These are phyloP conservation scores for Apeltes quadracus DNA, from an alignment of 2,113 vertebrate species.

Conservation along the genomic window DNA sequence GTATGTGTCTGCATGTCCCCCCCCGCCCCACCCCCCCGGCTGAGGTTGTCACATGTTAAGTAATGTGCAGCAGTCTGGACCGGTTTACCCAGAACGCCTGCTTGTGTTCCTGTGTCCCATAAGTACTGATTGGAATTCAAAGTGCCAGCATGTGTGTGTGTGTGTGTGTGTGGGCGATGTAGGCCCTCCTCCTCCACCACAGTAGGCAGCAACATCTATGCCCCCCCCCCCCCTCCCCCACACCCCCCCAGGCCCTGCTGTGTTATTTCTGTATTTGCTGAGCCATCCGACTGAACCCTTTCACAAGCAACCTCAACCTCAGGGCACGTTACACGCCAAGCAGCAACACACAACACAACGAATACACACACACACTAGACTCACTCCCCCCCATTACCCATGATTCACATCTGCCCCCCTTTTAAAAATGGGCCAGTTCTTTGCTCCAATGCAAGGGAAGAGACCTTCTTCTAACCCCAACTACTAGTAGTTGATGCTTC, in stretches of 20 bases:
- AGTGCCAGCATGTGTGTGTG: constrained; percentile 24
- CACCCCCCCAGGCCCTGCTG: too few species aligned
- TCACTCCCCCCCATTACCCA: constrained; percentile 52
- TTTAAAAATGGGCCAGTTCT: constrained; percentile 49
- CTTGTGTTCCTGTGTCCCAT: constrained; percentile 56
- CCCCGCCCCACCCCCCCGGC: neutral
- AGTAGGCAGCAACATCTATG: constrained; percentile 49
- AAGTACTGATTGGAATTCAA: constrained; percentile 56
- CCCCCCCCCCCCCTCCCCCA: neutral
- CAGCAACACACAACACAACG: constrained; percentile 47
- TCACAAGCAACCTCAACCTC: constrained; percentile 56
- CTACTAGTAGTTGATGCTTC: too few species aligned
- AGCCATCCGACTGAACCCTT: constrained; percentile 69
- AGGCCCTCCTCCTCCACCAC: constrained; percentile 15
- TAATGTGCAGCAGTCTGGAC: constrained; percentile 51
- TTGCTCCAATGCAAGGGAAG: constrained; percentile 40
- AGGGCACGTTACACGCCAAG: constrained; percentile 47
- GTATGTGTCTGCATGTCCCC: neutral
- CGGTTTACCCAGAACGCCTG: constrained; percentile 35
- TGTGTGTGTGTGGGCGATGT: constrained; percentile 25
- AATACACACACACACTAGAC: constrained; percentile 25
- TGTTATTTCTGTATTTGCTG: constrained; percentile 67
- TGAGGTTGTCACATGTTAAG: constrained; percentile 50
- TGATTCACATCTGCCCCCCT: constrained; percentile 64
- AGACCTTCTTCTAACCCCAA: too few species aligned